Evolutionary conservation across 2,113 vertebrate species (phyloP).

Genomic region (Pelvicachromis taeniatus): DNA sequence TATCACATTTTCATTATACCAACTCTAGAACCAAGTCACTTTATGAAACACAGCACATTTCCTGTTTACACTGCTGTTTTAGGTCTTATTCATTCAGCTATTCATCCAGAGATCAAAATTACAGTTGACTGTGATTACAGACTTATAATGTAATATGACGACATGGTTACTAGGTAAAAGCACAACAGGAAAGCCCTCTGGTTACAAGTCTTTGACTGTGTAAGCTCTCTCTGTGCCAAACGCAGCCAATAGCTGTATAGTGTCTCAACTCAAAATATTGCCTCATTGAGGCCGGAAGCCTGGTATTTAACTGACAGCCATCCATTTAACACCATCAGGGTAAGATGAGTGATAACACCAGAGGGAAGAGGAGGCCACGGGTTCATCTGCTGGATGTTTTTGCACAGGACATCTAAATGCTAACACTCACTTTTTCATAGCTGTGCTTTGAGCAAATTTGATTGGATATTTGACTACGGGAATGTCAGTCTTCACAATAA

Average conservation of each 20-base stretch:
- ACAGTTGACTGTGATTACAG: not conserved
- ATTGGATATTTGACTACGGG: fast-evolving
- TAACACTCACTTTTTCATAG: not conserved
- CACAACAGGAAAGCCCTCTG: conserved; percentile 8
- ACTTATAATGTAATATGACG: not conserved
- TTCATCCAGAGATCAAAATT: not conserved
- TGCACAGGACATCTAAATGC: not conserved
- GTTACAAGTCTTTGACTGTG: not conserved
- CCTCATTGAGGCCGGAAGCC: not conserved
- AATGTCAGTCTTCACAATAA: not conserved
- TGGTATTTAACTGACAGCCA: conserved; percentile 29
- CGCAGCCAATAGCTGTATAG: not conserved
- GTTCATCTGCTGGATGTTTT: conserved; percentile 27
- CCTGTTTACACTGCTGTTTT: not conserved
- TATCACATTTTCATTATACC: not conserved
- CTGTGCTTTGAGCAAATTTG: not conserved
- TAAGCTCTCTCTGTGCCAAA: not conserved
- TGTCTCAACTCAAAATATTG: not conserved
- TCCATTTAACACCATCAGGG: not conserved
- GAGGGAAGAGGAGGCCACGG: not conserved
- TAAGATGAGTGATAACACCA: not conserved
- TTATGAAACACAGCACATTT: not conserved
- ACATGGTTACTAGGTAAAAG: not conserved
- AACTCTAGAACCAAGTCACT: not conserved
- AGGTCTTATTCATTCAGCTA: not conserved